phyloP scores from a whole-genome alignment of 2,797 vertebrate species.

The Acanthornis magna region DNA sequence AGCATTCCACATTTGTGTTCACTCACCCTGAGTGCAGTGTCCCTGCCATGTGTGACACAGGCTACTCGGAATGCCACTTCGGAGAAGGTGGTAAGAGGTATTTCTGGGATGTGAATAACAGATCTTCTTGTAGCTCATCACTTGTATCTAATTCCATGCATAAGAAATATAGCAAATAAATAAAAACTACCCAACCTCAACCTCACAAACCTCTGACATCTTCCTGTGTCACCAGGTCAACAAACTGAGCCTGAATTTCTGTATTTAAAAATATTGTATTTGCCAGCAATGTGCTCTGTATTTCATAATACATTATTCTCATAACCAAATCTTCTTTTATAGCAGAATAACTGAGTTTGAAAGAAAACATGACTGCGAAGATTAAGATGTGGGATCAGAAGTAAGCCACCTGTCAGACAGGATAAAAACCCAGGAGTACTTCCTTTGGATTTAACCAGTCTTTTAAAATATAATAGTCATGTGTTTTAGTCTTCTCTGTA shows the following conservation, averaged over 20 bases:
- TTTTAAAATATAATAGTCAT: not conserved
- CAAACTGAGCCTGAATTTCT: not conserved
- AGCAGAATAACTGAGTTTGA: slow-evolving; percentile 3
- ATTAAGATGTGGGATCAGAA: slow-evolving; percentile 41
- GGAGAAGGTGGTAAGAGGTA: not conserved
- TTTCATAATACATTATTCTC: not conserved
- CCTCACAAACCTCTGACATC: not conserved
- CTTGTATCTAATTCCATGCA: not conserved
- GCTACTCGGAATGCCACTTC: rapidly evolving
- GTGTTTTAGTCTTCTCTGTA: not conserved
- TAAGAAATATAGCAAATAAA: not conserved
- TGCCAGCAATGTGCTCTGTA: not conserved
- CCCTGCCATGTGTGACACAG: not conserved
- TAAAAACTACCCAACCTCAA: not conserved
- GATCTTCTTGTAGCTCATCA: not conserved
- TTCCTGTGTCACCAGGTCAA: not conserved
- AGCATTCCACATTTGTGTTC: no score
- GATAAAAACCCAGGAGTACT: not conserved
- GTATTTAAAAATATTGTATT: not conserved
- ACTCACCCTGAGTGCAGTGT: rapidly evolving
- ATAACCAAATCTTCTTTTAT: not conserved
- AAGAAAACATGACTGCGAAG: slow-evolving; percentile 11
- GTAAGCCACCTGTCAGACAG: slow-evolving; percentile 56
- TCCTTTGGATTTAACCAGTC: not conserved
- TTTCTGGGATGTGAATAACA: not conserved